Percentiles rank a stretch among this genome's conserved stretches.
Evolutionary conservation across 92 coral and sea anemone species (phyloP).

Genomic region (Heteractis magnifica): DNA sequence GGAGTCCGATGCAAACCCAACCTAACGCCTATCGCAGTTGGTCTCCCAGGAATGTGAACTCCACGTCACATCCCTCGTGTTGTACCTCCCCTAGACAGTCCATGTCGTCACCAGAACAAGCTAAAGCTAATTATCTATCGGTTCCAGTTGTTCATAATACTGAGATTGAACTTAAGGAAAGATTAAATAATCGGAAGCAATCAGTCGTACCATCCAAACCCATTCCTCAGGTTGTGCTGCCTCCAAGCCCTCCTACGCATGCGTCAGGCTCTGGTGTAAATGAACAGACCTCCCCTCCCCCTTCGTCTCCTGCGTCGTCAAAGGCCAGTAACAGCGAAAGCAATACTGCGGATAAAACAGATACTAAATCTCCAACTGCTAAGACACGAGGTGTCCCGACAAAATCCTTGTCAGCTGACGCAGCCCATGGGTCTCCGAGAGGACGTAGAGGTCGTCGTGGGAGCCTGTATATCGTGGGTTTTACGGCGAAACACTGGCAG

Average conservation of each 20-base stretch:
- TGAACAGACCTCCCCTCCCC: conserved; percentile 24
- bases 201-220: not conserved
- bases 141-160: conserved; percentile 16
- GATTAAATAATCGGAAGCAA: not conserved
- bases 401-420: conserved; percentile 63
- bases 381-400: conserved; percentile 46
- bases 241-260: conserved; percentile 3
- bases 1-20: conserved; percentile 14
- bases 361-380: conserved; percentile 30
- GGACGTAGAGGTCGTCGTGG: conserved; percentile 97
- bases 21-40: not conserved
- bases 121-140: conserved; percentile 6
- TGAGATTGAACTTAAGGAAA: conserved; percentile 25
- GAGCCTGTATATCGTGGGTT: conserved; percentile 92
- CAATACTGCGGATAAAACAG: conserved; percentile 9
- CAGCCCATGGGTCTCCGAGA: conserved; percentile 70
- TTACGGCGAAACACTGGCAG: conserved; percentile 94
- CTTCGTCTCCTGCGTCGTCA: conserved; percentile 36
- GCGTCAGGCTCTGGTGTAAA: conserved; percentile 9
- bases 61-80: not conserved
- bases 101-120: conserved; percentile 9
- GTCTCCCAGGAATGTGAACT: conserved; percentile 13
- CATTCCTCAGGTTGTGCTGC: conserved; percentile 26
- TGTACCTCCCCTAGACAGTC: conserved; percentile 24
- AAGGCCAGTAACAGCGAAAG: conserved; percentile 34